These are phyloP conservation scores for Chironomus riparius DNA, from an alignment of 2,888 invertebrate genomes.

Conservation along the genomic window DNA sequence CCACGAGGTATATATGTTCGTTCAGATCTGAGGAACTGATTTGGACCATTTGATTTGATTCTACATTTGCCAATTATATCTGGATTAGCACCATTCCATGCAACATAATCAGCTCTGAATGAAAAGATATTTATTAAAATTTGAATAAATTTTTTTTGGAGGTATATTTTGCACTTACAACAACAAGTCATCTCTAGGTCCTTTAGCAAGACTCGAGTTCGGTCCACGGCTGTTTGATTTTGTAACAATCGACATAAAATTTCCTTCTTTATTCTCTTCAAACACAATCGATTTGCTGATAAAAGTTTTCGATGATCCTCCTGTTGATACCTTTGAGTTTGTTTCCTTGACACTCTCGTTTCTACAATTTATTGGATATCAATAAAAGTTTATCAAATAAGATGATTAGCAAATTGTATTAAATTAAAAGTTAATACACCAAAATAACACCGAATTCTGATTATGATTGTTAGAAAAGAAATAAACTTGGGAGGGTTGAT, in stretches of 20 bases:
- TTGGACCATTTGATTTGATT: slow-evolving; percentile 47
- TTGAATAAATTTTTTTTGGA: neutral
- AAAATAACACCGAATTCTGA: neutral
- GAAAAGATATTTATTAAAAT: slow-evolving; percentile 1
- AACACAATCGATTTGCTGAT: slow-evolving; percentile 29
- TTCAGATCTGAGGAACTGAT: slow-evolving; percentile 43
- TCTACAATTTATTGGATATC: neutral
- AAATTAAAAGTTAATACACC: neutral
- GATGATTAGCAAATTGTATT: neutral
- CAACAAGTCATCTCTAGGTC: slow-evolving; percentile 66
- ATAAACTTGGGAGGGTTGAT: no score
- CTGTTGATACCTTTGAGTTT: no score
- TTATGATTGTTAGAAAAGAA: no score
- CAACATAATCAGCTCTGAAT: slow-evolving; percentile 66
- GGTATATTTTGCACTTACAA: slow-evolving; percentile 54
- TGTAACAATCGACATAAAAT: slow-evolving; percentile 38
- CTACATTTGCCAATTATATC: slow-evolving; percentile 48
- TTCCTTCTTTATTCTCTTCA: slow-evolving; percentile 33
- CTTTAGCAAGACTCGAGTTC: slow-evolving; percentile 61
- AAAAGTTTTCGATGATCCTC: neutral
- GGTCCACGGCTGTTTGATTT: slow-evolving; percentile 52
- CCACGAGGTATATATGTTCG: slow-evolving; percentile 52
- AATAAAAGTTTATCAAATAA: neutral
- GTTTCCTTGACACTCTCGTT: neutral
- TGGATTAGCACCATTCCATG: slow-evolving; percentile 74